Percentiles rank a stretch among this genome's conserved stretches.
These are phyloP conservation scores for Diarsia dahlii DNA, from an alignment of 2,888 invertebrate genomes.

Conservation along the genomic window DNA sequence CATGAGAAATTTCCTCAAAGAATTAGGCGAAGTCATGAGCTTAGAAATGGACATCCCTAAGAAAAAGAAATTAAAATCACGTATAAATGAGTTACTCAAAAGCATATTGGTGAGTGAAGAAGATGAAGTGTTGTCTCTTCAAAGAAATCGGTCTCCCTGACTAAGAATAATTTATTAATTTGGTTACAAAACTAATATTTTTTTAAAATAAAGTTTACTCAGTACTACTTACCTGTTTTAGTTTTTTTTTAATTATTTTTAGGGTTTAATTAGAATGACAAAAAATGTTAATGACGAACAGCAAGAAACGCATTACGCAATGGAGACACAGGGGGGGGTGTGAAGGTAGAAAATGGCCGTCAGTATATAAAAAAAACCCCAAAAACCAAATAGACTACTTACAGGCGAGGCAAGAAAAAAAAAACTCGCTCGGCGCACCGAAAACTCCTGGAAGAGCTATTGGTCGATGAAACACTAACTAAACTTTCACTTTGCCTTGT, in stretches of 20 bases:
- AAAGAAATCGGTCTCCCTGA: neutral
- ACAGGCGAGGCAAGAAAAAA: too few species aligned
- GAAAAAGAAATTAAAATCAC: constrained; percentile 19
- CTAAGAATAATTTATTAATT: neutral
- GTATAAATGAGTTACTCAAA: constrained; percentile 31
- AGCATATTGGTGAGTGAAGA: neutral
- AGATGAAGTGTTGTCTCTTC: neutral
- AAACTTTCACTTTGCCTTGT: too few species aligned
- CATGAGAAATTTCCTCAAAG: constrained; percentile 27
- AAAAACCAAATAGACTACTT: too few species aligned
- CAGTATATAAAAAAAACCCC: too few species aligned
- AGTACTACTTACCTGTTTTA: neutral
- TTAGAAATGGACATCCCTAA: constrained; percentile 30
- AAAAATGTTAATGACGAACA: too few species aligned
- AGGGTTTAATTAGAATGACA: too few species aligned
- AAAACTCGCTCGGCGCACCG: too few species aligned
- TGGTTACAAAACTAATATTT: neutral
- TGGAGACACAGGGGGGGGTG: too few species aligned
- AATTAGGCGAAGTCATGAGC: constrained; percentile 37
- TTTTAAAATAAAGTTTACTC: neutral
- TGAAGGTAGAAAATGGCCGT: too few species aligned
- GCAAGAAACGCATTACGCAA: too few species aligned
- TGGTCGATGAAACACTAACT: too few species aligned
- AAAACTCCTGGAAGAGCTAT: too few species aligned
- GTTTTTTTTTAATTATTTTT: neutral